Evolutionary conservation across 2,113 vertebrate genomes (phyloP), one percentile per base, ranked within the genome.

Genomic region (Pterocles burchelli): DNA sequence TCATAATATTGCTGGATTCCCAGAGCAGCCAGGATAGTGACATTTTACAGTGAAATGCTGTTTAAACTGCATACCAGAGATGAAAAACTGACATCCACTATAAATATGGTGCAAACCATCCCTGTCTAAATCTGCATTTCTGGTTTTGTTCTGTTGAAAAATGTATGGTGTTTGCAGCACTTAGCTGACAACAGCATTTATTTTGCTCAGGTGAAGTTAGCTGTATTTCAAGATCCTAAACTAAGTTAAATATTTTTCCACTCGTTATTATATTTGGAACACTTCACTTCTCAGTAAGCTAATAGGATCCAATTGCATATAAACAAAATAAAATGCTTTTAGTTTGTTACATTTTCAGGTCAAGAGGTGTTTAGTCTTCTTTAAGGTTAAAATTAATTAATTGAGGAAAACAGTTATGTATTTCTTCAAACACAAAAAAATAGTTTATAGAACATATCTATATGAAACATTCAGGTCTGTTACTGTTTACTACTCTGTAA

Each of bases 71-170:
- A 92, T 91, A 89, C 41, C 82, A 87, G 57, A 74, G 46, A 17
- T 82, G 71, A 91, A 93, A 95, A 95, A 71, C 63, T 93, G 88
- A 73, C 88, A 84, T 38, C 36, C 31, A 89, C 59, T 29, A 71
- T 78, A 92, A 95, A 92, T 83, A 86, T 19, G 74, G 26, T 77
- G 49, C 43, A 90, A 90, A 85, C 6, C 41, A 67, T 63, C 29
- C 33, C 62, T 58, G 17, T 71, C 43, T 81, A 51, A 76, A 93
- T 49, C 67, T 77, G 26, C 41, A 80, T 62, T 88, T 90, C 72
- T 88, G 51, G 15, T 66, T 86, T 93, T 77, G 17, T 79, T 92
- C 75, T 74, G 7, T 51, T 83, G 55, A 90, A 93, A 95, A 91
- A 34, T 24, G 34, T 28, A 17, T 26, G 22, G 31, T 43, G 43